phyloP scores from a whole-genome alignment of 2,113 vertebrate species.

The Thermophis baileyi region DNA sequence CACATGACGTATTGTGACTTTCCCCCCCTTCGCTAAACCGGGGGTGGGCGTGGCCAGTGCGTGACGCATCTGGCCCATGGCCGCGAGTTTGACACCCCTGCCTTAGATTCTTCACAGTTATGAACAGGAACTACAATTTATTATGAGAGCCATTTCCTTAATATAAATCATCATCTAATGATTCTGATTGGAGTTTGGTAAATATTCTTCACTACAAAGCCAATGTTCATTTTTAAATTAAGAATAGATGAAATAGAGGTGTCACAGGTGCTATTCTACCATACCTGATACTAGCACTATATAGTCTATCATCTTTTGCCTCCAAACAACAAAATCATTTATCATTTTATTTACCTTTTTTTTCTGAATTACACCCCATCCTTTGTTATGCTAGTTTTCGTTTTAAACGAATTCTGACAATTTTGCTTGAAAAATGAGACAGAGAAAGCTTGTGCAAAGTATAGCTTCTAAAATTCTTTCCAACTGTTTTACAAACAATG shows the following conservation, averaged over 20 bases:
- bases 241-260: background rate
- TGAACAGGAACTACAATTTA: background rate
- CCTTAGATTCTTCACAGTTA: background rate
- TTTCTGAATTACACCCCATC: background rate
- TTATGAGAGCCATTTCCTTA: background rate
- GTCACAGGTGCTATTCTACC: background rate
- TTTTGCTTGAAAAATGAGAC: background rate
- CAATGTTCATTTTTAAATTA: background rate
- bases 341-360: background rate
- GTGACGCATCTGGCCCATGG: too few relatives aligned
- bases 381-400: background rate
- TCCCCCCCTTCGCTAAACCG: too few relatives aligned
- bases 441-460: background rate
- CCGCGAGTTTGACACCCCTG: too few relatives aligned
- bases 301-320: background rate
- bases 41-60: too few relatives aligned
- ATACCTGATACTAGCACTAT: background rate
- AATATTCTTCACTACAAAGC: background rate
- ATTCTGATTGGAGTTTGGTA: background rate
- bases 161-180: background rate
- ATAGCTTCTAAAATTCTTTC: background rate
- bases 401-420: background rate
- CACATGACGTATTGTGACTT: too few relatives aligned
- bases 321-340: background rate
- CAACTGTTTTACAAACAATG: background rate